Evolutionary conservation across 2,888 invertebrate species (phyloP).

Genomic region (Helicoverpa assulta): DNA sequence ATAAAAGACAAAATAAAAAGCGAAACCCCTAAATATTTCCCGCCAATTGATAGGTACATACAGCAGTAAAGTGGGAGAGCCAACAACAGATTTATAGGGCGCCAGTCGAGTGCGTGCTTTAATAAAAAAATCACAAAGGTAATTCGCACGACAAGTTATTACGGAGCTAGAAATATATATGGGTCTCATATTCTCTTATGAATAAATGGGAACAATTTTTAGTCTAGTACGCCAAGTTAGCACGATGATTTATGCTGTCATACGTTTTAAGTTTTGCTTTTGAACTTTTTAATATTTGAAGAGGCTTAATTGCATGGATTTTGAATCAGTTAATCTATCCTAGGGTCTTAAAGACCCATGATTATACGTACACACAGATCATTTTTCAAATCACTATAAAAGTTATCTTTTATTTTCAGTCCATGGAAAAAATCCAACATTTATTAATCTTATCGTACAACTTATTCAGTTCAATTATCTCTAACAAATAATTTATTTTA

Average conservation of each 20-base stretch:
- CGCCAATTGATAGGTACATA: slow-evolving; percentile 84
- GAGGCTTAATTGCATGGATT: slow-evolving; percentile 12
- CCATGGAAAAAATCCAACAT: no score
- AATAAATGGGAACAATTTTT: slow-evolving; percentile 80
- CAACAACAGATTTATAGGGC: slow-evolving; percentile 87
- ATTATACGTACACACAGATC: no score
- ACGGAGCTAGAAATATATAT: slow-evolving; percentile 82
- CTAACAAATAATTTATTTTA: no score
- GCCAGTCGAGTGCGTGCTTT: slow-evolving; percentile 85
- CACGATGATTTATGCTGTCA: slow-evolving; percentile 64
- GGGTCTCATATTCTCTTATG: slow-evolving; percentile 80
- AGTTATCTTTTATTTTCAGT: no score
- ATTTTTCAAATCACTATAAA: no score
- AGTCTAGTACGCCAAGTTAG: slow-evolving; percentile 75
- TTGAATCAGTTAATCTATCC: background rate
- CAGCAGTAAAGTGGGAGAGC: slow-evolving; percentile 84
- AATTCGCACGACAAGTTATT: slow-evolving; percentile 88
- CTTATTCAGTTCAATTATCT: no score
- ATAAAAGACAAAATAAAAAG: slow-evolving; percentile 81
- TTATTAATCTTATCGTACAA: no score
- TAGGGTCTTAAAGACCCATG: no score
- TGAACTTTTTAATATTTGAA: slow-evolving; percentile 47
- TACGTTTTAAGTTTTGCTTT: slow-evolving; percentile 62
- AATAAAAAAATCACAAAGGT: slow-evolving; percentile 87
- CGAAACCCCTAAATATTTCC: slow-evolving; percentile 79